phyloP scores from a whole-genome alignment of 2,113 vertebrate species.

The Cinclus mexicanus region DNA sequence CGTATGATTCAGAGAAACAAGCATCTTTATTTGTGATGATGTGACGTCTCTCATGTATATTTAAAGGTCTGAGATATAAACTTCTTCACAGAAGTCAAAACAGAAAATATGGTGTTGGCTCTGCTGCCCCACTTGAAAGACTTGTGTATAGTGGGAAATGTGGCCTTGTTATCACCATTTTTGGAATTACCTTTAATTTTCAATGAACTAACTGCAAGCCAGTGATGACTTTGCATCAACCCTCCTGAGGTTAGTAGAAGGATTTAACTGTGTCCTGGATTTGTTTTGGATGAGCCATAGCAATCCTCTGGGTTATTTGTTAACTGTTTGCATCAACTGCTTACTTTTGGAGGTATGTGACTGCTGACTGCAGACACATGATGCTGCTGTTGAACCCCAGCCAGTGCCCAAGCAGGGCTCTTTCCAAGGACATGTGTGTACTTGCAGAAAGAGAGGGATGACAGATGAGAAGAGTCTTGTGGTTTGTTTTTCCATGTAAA shows the following conservation, averaged over 20 bases:
- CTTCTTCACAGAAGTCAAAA: neutral
- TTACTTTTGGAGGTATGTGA: neutral
- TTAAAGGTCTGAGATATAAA: neutral
- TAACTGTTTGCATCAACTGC: neutral
- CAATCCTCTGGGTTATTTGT: neutral
- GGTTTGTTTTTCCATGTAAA: constrained; percentile 49
- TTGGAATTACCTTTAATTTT: neutral
- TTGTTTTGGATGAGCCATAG: neutral
- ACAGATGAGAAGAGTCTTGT: constrained; percentile 22
- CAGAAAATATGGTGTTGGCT: neutral
- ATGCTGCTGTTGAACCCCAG: neutral
- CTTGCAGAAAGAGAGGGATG: constrained; percentile 15
- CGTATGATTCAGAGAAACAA: neutral
- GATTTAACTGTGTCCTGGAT: neutral
- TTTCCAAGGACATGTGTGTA: neutral
- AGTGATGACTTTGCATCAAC: neutral
- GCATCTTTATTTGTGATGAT: neutral
- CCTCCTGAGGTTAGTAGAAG: neutral
- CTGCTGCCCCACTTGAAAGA: neutral
- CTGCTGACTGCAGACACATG: neutral
- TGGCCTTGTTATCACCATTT: neutral
- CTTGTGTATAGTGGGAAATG: neutral
- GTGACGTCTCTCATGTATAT: neutral
- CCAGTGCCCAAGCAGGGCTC: neutral
- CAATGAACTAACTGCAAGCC: neutral